phyloP scores from a whole-genome alignment of 2,888 invertebrate genomes.

The Diogma glabrata region DNA sequence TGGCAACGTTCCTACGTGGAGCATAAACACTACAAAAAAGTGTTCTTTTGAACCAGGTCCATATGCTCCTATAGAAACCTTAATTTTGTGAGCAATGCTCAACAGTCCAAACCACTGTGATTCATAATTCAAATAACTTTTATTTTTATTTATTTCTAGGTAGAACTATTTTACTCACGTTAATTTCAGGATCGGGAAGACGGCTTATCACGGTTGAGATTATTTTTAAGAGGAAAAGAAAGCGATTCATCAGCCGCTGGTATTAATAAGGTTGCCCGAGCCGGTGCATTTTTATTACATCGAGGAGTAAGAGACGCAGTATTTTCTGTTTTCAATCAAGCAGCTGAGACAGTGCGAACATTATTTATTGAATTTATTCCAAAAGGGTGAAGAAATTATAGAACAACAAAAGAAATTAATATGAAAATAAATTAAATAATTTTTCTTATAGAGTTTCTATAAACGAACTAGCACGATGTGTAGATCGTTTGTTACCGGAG shows the following conservation, averaged over 20 bases:
- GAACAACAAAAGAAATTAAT: background rate
- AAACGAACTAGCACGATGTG: slow-evolving; percentile 68
- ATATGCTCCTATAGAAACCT: too few species aligned
- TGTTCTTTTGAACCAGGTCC: too few species aligned
- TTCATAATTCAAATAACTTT: too few species aligned
- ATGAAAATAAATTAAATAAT: slow-evolving; percentile 11
- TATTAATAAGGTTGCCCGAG: slow-evolving; percentile 71
- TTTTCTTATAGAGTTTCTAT: slow-evolving; percentile 66
- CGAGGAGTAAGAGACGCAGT: slow-evolving; percentile 77
- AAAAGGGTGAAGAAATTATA: slow-evolving; percentile 35
- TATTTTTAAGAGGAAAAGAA: slow-evolving; percentile 32
- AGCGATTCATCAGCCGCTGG: slow-evolving; percentile 26
- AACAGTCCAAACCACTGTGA: too few species aligned
- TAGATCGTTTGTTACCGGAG: slow-evolving; percentile 74
- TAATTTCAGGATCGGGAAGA: slow-evolving; percentile 84
- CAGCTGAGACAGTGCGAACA: slow-evolving; percentile 68
- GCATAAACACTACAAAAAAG: too few species aligned
- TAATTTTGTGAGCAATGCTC: too few species aligned
- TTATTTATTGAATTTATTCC: slow-evolving; percentile 77
- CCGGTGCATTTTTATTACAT: slow-evolving; percentile 67
- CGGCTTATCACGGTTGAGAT: slow-evolving; percentile 55
- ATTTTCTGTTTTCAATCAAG: slow-evolving; percentile 74
- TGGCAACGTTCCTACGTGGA: too few species aligned
- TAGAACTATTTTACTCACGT: slow-evolving; percentile 83
- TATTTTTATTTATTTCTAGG: too few species aligned